These are phyloP conservation scores for Amyelois transitella DNA, from an alignment of 1,140 invertebrate genomes.

Conservation along the genomic window DNA sequence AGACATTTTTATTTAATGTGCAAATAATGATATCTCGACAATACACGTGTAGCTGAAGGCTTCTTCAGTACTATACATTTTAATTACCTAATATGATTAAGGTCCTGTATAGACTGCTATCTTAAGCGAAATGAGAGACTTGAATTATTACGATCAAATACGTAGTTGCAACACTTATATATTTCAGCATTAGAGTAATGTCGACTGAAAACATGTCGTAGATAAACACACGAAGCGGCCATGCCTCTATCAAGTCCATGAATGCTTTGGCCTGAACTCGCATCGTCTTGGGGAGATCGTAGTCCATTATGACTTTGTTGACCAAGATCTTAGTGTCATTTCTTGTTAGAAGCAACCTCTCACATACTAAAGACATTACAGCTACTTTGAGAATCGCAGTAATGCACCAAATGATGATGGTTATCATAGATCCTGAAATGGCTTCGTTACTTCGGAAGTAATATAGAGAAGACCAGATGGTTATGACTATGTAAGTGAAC, in stretches of 20 bases:
- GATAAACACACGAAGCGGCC: slow-evolving; percentile 33
- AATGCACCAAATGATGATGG: slow-evolving; percentile 30
- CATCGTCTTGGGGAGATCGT: slow-evolving; percentile 32
- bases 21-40: too few species aligned
- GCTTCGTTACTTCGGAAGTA: slow-evolving; percentile 18
- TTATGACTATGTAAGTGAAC: slow-evolving; percentile 40
- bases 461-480: slow-evolving; percentile 44
- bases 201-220: slow-evolving; percentile 50
- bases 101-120: not conserved
- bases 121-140: slow-evolving; percentile 35
- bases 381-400: slow-evolving; percentile 31
- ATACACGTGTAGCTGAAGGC: too few species aligned
- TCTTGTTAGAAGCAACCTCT: slow-evolving; percentile 27
- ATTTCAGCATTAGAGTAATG: slow-evolving; percentile 43
- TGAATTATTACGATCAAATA: slow-evolving; percentile 53
- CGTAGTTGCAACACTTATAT: slow-evolving; percentile 42
- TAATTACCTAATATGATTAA: too few species aligned
- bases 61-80: too few species aligned
- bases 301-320: slow-evolving; percentile 51
- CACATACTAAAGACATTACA: slow-evolving; percentile 37
- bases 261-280: slow-evolving; percentile 47
- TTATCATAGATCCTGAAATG: slow-evolving; percentile 16
- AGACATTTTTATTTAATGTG: too few species aligned
- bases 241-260: slow-evolving; percentile 43
- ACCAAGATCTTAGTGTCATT: slow-evolving; percentile 33